Evolutionary conservation across 2,113 vertebrate species (phyloP), one percentile per base, ranked within the genome.

Genomic region (Caranx melampygus): DNA sequence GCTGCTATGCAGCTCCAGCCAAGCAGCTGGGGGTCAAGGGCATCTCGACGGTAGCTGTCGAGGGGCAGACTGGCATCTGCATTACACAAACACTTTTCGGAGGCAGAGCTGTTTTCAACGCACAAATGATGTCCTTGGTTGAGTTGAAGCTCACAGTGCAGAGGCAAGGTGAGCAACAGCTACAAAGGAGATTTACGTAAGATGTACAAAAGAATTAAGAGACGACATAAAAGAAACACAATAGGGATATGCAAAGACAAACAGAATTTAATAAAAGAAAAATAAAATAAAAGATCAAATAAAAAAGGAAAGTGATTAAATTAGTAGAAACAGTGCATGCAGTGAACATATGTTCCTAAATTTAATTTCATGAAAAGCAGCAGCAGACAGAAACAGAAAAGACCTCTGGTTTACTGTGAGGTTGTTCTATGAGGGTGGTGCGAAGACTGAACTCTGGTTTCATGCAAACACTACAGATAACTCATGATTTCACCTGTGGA

Each of bases 1-100:
- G 67, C 75, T 35, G 72, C 60, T 33, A 57, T 71, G 61, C 55
- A 12, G 52, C 80, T 77, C 51, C 72, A 5, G 62, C 71, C 52
- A 7, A 61, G 80, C 81, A 73, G 74, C 64, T 42, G 57, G 61
- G 78, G 88, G 86, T 90, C 90, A 87, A 90, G 82, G 88, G 75
- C 88, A 55, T 57, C 55, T 54, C 6, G n/a, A 37, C 45, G 18
- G 76, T 11, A n/a, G 76, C 51, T 72, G 85, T 40, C 14, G 69
- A 78, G 63, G 67, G 59, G 62, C 65, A 60, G 72, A 64, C 55
- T 58, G 79, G 44, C 80, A 62, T 85, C 72, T 80, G 64, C 47
- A 65, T 88, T 55, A 78, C 52, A 67, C 73, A 84, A 91, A 88
- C 72, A 40, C 52, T 34, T 84, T 75, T 63, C 63, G 64, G 47